A percentile compares a stretch with the other conserved stretches of the same genome.
phyloP scores from a whole-genome alignment of 35 echinoderm and acorn worm genomes.

The Lytechinus variegatus region DNA sequence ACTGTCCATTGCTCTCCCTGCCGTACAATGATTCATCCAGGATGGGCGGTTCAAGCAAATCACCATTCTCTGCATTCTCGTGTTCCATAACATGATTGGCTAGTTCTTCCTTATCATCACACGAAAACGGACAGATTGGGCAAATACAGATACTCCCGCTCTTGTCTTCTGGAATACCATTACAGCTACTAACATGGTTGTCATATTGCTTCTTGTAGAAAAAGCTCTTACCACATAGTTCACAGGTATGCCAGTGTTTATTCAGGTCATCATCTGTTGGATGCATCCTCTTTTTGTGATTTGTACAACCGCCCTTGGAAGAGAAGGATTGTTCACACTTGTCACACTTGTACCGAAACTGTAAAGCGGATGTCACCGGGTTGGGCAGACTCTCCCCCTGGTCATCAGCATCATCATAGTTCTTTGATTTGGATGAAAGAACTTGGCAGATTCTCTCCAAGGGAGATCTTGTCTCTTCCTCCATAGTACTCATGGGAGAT shows the following conservation, averaged over 20 bases:
- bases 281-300: constrained; percentile 43
- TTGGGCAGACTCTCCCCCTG: constrained; percentile 22
- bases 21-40: constrained; percentile 17
- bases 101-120: constrained; percentile 10
- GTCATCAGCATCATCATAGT: neutral
- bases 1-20: constrained; percentile 20
- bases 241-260: constrained; percentile 40
- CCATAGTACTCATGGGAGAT: constrained; percentile 29
- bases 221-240: constrained; percentile 39
- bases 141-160: neutral
- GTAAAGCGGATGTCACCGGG: constrained; percentile 20
- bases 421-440: constrained; percentile 26
- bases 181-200: neutral
- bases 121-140: constrained; percentile 29
- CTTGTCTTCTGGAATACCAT: neutral
- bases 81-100: constrained; percentile 17
- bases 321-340: constrained; percentile 43
- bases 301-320: constrained; percentile 32
- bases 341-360: constrained; percentile 39
- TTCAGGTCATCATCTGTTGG: constrained; percentile 37
- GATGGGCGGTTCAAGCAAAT: neutral
- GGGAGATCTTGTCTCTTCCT: constrained; percentile 24
- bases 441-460: constrained; percentile 21
- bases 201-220: constrained; percentile 55
- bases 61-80: neutral